Percentiles rank a stretch among this genome's conserved stretches.
Evolutionary conservation across 2,888 invertebrate species (phyloP).

Genomic region (Orchesella flavescens): DNA sequence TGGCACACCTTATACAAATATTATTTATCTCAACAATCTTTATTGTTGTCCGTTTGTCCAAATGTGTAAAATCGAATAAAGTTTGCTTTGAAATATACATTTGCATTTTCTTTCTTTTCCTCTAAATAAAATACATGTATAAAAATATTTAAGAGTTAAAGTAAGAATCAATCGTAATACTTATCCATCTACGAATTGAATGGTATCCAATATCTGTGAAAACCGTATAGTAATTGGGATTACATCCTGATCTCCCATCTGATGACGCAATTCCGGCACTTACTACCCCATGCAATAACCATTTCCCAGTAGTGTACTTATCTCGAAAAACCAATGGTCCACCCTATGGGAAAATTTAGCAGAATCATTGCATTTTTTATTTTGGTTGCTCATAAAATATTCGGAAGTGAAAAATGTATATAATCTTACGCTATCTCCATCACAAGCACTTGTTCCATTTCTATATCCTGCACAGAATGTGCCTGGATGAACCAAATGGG

Average conservation of each 20-base stretch:
- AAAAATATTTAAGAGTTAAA: background rate
- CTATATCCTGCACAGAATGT: constrained; percentile 80
- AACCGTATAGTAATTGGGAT: constrained; percentile 75
- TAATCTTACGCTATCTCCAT: constrained; percentile 61
- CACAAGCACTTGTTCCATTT: constrained; percentile 74
- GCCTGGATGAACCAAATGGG: constrained; percentile 76
- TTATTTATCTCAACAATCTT: background rate
- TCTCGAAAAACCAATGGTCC: constrained; percentile 66
- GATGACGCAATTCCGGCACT: constrained; percentile 74
- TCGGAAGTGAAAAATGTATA: no score
- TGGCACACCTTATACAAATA: background rate
- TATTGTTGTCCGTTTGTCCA: background rate
- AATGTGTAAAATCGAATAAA: constrained; percentile 20
- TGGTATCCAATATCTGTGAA: constrained; percentile 75
- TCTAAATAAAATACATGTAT: no score
- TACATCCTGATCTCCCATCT: constrained; percentile 73
- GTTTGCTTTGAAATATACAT: background rate
- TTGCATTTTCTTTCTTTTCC: no score
- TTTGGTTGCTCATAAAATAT: no score
- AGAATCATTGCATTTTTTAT: background rate
- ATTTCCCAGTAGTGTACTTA: constrained; percentile 50
- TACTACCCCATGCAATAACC: constrained; percentile 66
- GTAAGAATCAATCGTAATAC: background rate
- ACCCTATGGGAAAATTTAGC: constrained; percentile 35
- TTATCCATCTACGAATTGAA: constrained; percentile 65